phyloP scores from a whole-genome alignment of 64 coral and sea anemone species.

The Pocillopora verrucosa region DNA sequence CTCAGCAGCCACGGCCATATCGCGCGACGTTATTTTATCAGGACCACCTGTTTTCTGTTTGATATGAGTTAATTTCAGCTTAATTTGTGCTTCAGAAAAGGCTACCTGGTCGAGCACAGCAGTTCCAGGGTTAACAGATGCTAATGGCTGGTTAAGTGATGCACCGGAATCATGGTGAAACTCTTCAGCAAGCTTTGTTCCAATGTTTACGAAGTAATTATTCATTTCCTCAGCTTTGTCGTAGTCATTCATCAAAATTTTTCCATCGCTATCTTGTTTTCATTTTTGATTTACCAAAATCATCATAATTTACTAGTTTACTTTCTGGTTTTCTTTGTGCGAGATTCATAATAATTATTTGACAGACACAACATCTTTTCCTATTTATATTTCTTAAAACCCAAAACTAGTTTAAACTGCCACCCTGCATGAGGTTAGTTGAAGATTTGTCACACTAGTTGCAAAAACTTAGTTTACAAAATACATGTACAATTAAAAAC shows the following conservation, averaged over 20 bases:
- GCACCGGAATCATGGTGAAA: conserved; percentile 5
- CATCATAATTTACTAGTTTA: no score
- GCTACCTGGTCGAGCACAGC: neutral
- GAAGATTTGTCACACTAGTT: no score
- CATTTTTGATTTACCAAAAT: no score
- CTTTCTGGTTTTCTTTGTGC: no score
- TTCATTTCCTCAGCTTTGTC: conserved; percentile 15
- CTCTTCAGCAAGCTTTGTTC: neutral
- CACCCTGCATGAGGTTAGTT: no score
- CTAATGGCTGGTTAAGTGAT: conserved; percentile 2
- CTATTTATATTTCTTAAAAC: no score
- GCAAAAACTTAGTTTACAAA: no score
- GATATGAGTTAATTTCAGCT: neutral
- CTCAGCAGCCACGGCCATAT: neutral
- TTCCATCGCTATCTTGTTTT: neutral
- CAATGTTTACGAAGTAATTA: neutral
- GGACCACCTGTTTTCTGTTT: conserved; percentile 3
- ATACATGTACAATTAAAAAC: no score
- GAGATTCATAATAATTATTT: no score
- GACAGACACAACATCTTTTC: no score
- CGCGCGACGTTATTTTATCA: neutral
- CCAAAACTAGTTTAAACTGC: no score
- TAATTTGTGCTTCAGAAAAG: conserved; percentile 9
- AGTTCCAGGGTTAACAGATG: neutral
- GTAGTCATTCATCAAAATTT: conserved; percentile 10